Evolutionary conservation across 2,888 invertebrate genomes (phyloP), one percentile per base, ranked within the genome.

Genomic region (Noctuana brunneofusca): DNA sequence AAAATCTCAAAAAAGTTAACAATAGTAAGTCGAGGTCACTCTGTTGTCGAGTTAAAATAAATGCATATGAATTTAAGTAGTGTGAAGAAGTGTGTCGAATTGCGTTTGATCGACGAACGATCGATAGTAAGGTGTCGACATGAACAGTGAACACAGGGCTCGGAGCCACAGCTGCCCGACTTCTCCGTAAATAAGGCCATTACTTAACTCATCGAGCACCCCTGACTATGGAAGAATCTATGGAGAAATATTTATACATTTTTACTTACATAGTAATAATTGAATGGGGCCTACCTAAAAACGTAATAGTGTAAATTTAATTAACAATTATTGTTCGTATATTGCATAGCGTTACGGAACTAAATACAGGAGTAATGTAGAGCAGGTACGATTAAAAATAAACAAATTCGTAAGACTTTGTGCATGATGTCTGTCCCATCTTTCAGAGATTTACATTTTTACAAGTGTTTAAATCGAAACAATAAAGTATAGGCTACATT

Each of bases 251-350:
- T 83, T 89, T 70, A 86, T 89, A 89, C 89, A 89, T 76, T 89
- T 88, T 87, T 81, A 83, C 90, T 90, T 91, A 90, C 75, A 79
- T 75, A 78, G 75, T 80, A 80, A 87, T 82, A 87, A 89, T 88
- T 89, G 87, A 86, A 89, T 89, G 82, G 79, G 83, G 79, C 89
- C 89, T 90, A 90, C 85, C 90, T 91, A 90, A 82, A 81, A 87
- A 82, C 73, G 58, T 63, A 84, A 81, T 75, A 74, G 68, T 79
- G 79, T 79, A 79, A 75, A 73, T 69, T 78, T 76, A 71, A 76
- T 72, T 75, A 73, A 71, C 70, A 69, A 80, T 81, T 85, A 89
- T 88, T 88, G 88, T 89, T 89, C 87, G 81, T 80, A 79, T 82
- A 63, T 86, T 85, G 81, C 83, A 76, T 81, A 79, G 71, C 56